These are phyloP conservation scores for Lysandra coridon DNA, from an alignment of 2,888 invertebrate genomes.

Conservation along the genomic window DNA sequence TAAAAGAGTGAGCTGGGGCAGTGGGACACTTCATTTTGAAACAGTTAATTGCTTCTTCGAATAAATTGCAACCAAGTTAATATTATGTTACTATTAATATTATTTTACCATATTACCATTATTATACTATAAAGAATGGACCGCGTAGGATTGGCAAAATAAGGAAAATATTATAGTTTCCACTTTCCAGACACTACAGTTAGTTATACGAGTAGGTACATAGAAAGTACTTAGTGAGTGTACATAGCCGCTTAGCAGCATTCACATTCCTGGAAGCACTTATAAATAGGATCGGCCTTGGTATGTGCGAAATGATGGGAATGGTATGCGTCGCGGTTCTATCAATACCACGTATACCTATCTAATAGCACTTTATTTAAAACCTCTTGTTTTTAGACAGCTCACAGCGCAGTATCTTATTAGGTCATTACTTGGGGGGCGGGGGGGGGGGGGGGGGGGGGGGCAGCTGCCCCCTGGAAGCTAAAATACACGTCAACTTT, in stretches of 20 bases:
- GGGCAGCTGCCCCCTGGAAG: too few relatives aligned
- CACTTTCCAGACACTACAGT: not conserved
- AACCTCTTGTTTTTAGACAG: too few relatives aligned
- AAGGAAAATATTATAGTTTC: not conserved
- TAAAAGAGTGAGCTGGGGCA: too few relatives aligned
- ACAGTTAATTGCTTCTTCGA: too few relatives aligned
- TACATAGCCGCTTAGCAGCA: not conserved
- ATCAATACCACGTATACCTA: not conserved
- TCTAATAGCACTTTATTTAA: not conserved
- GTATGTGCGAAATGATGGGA: not conserved
- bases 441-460: not conserved
- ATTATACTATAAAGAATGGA: too few relatives aligned
- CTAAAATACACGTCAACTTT: too few relatives aligned
- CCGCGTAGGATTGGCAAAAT: too few relatives aligned
- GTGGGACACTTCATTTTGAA: too few relatives aligned
- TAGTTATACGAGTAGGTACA: not conserved
- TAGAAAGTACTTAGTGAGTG: not conserved
- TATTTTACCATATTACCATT: too few relatives aligned
- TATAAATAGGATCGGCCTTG: conserved; percentile 11
- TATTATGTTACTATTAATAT: too few relatives aligned
- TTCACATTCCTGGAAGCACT: not conserved
- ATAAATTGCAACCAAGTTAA: too few relatives aligned
- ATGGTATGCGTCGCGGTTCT: conserved; percentile 1
- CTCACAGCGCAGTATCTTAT: too few relatives aligned
- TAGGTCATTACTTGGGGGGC: not conserved